Evolutionary conservation across 2,888 invertebrate species (phyloP).

Genomic region (Drosophila mercatorum): DNA sequence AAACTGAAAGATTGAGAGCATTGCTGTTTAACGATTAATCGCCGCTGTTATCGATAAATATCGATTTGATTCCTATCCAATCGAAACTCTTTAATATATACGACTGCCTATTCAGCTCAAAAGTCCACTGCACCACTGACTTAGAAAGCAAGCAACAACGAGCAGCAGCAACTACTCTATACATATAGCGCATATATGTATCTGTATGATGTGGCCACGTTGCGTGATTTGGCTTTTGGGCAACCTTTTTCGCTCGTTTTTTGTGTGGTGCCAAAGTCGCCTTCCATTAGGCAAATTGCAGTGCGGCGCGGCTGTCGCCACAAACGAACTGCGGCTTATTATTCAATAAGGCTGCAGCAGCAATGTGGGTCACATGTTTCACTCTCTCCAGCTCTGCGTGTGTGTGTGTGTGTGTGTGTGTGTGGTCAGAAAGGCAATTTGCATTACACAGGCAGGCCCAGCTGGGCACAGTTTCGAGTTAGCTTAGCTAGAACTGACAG

Average conservation of each 20-base stretch:
- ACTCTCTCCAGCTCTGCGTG: slow-evolving; percentile 1
- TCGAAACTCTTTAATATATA: neutral
- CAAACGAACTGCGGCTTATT: slow-evolving; percentile 63
- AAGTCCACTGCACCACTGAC: slow-evolving; percentile 51
- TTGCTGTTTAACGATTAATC: neutral
- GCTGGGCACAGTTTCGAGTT: slow-evolving; percentile 30
- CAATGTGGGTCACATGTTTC: slow-evolving; percentile 51
- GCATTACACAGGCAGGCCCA: slow-evolving; percentile 27
- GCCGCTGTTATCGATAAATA: neutral
- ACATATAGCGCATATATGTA: neutral
- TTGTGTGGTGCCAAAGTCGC: slow-evolving; percentile 23
- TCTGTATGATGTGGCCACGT: slow-evolving; percentile 37
- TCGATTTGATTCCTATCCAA: too few species aligned
- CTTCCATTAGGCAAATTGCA: slow-evolving; percentile 76
- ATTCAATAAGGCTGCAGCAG: slow-evolving; percentile 62
- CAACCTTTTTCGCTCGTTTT: slow-evolving; percentile 12
- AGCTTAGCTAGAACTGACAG: slow-evolving; percentile 10
- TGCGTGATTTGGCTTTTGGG: slow-evolving; percentile 65
- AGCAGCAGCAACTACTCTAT: neutral
- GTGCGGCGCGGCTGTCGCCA: slow-evolving; percentile 48
- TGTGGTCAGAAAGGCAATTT: slow-evolving; percentile 41
- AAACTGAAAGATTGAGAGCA: too few species aligned
- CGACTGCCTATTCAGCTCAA: neutral
- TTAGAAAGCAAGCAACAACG: slow-evolving; percentile 38
- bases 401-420: slow-evolving; percentile 22